Conservation (phyloP, 2,797 vertebrate species). For the Chiloscyllium punctatum region DNA sequence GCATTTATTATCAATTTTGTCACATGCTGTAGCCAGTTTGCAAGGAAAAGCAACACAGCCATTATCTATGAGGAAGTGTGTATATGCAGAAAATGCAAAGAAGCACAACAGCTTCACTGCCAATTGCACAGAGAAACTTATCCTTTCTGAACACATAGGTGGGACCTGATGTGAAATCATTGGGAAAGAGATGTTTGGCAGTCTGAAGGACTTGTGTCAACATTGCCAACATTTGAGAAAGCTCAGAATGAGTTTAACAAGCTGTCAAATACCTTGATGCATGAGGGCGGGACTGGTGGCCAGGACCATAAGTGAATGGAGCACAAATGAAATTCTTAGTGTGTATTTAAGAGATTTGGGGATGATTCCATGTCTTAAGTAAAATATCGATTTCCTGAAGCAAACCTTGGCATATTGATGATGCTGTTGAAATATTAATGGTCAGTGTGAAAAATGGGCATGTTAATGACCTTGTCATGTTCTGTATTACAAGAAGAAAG, state of each 20-base stretch:
- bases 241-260: not conserved
- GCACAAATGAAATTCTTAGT: not conserved
- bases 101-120: not conserved
- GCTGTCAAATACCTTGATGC: not conserved
- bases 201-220: not conserved
- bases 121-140: not conserved
- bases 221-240: not conserved
- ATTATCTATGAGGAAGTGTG: not conserved
- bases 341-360: not conserved
- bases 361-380: not conserved
- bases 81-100: not conserved
- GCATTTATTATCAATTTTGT: slow-evolving; percentile 21
- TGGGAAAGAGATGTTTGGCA: not conserved
- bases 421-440: not conserved
- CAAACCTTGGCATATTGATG: not conserved
- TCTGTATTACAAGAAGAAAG: not conserved
- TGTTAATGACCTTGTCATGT: not conserved
- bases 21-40: not conserved
- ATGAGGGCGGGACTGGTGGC: not conserved
- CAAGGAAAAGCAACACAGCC: not conserved
- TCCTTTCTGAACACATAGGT: not conserved
- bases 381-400: not conserved
- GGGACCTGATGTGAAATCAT: not conserved
- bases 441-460: not conserved
- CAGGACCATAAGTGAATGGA: not conserved